phyloP scores from a whole-genome alignment of 2,113 vertebrate genomes.

The Phylloscopus trochilus region DNA sequence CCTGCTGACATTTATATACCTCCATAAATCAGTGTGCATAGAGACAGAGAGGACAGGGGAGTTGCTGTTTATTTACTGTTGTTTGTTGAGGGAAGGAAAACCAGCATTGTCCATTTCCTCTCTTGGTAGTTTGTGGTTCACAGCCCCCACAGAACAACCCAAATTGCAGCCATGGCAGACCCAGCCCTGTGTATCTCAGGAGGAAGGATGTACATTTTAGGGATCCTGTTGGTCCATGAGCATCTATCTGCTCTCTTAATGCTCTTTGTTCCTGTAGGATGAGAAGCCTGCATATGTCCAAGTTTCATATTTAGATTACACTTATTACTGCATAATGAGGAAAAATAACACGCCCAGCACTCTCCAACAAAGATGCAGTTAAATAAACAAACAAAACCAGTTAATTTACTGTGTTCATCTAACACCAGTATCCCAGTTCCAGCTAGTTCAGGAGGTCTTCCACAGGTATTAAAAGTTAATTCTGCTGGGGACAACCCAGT shows the following conservation, averaged over 20 bases:
- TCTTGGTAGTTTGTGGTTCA: background rate
- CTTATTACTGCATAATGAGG: background rate
- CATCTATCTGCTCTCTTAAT: background rate
- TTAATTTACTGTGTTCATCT: background rate
- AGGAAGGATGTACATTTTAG: background rate
- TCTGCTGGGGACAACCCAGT: background rate
- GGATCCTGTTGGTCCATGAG: background rate
- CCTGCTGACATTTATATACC: background rate
- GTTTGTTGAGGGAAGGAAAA: background rate
- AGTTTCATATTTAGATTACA: background rate
- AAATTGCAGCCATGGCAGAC: background rate
- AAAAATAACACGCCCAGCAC: background rate
- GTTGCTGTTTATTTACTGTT: background rate
- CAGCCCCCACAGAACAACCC: background rate
- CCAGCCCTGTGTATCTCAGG: background rate
- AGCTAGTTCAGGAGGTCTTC: background rate
- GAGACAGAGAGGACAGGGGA: background rate
- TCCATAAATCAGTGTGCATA: background rate
- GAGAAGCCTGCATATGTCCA: rapidly evolving
- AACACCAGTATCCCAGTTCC: background rate
- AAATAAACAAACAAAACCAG: background rate
- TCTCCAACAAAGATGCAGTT: background rate
- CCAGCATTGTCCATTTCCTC: background rate
- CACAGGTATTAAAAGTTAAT: background rate
- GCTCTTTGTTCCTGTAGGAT: background rate